These are phyloP conservation scores for Cryptoblepharus egeriae DNA, from an alignment of 2,797 vertebrate genomes.

Conservation along the genomic window DNA sequence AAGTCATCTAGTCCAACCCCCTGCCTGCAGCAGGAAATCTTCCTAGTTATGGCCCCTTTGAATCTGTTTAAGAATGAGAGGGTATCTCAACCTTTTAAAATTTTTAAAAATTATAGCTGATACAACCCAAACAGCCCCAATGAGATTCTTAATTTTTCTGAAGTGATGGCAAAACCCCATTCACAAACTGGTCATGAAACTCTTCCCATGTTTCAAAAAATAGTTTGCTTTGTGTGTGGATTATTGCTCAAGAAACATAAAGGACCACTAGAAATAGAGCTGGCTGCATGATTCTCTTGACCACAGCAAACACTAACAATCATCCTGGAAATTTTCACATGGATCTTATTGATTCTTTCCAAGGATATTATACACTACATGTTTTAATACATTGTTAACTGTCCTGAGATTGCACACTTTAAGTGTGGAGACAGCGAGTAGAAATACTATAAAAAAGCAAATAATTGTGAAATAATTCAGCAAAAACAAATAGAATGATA, in stretches of 20 bases:
- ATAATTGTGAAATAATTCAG: neutral
- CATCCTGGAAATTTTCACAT: neutral
- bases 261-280: neutral
- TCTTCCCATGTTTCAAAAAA: neutral
- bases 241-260: neutral
- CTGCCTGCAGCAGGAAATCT: too few relatives aligned
- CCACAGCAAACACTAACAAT: neutral
- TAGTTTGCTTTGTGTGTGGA: neutral
- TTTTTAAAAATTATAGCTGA: too few relatives aligned
- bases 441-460: neutral
- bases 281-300: neutral
- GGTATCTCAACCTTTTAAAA: too few relatives aligned
- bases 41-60: too few relatives aligned
- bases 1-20: too few relatives aligned
- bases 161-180: neutral
- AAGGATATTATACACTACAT: neutral
- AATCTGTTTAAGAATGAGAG: too few relatives aligned
- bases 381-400: neutral
- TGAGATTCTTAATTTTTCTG: too few relatives aligned
- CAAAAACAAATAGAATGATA: neutral
- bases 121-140: too few relatives aligned
- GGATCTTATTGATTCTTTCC: neutral
- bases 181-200: neutral
- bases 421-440: neutral
- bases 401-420: neutral